Base-by-base conservation (phyloP, 1,140 invertebrate genomes). In the Uloborus diversus region DNA sequence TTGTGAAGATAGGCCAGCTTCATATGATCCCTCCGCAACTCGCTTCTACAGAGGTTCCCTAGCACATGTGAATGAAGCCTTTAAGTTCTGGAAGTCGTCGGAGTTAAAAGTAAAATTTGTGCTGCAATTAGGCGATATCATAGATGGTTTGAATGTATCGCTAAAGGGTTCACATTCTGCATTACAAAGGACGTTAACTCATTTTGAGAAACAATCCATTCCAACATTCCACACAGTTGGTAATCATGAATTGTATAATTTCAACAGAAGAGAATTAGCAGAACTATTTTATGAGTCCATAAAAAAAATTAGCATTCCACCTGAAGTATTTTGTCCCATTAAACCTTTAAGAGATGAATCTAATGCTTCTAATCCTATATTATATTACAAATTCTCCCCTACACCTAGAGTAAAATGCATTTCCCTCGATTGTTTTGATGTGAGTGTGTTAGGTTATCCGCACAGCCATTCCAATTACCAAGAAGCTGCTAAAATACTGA, bases 221-320 rank as follows among this genome's bases (percentile, higher is more conserved):
- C 83, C 85, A 9, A 82, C 85, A 1, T 86, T 84, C 70, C 86
- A 87, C 79, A 76, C 86, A 4, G 83, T 85, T 35, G 87, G 87
- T 23, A 87, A 88, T 81, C 87, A 87, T 81, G 87, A 88, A 81
- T 80, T 87, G 1, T 87, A 87, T 79, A 88, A 87, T 82, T 85
- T 87, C 61, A 78, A 62, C 9, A 81, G 84, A n/a, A 62, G 80
- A 35, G 82, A 84, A 66, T 65, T 86, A 13, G 49, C 76, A 4
- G 9, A 56, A 23, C 49, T 81, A 20, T 84, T 82, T 61, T 56
- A 69, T 49, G 59, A 81, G 69, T 78, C 82, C 0, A 32, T 82
- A n/a, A 47, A 57, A 14, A 75, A 80, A 49, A 33, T 81, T 20
- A 57, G 73, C 35, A 59, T 71, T 20, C 65, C 69, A 68, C 42